Evolutionary conservation across 2,888 invertebrate species (phyloP).

Genomic region (Drosophila setosimentum): DNA sequence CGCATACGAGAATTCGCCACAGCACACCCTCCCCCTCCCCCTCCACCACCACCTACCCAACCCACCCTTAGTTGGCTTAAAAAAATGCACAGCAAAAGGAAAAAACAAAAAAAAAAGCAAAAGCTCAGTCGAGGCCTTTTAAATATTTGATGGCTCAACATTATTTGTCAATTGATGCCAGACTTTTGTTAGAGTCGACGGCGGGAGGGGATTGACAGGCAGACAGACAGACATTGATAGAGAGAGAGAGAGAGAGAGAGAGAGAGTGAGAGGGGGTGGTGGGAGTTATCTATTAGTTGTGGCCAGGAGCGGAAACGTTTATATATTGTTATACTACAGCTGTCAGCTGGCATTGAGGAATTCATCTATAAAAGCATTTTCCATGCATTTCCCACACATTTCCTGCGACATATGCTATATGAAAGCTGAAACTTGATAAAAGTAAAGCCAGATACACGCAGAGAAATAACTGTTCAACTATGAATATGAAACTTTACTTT

Average conservation of each 20-base stretch:
- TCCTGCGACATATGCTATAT: conserved; percentile 67
- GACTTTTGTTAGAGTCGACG: conserved; percentile 18
- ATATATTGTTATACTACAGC: conserved; percentile 61
- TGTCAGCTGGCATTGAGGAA: conserved; percentile 67
- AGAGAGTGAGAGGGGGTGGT: neutral
- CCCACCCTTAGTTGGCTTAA: conserved; percentile 1
- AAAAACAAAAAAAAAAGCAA: neutral
- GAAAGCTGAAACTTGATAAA: neutral
- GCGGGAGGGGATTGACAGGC: neutral
- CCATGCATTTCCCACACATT: conserved; percentile 77
- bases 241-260: neutral
- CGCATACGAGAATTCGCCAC: conserved; percentile 53
- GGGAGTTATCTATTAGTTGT: conserved; percentile 69
- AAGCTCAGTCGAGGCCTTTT: conserved; percentile 60
- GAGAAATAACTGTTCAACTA: neutral
- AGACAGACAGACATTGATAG: conserved; percentile 15
- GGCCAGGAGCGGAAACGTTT: conserved; percentile 56
- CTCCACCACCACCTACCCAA: neutral
- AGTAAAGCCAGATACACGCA: neutral
- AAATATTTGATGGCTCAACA: conserved; percentile 77
- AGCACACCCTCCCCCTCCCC: no score
- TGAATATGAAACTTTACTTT: no score
- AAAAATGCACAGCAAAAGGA: conserved; percentile 17
- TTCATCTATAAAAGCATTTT: conserved; percentile 73
- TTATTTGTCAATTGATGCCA: conserved; percentile 74